A percentile compares a stretch with the other conserved stretches of the same genome.
Conservation (phyloP, 2,797 vertebrate genomes). For the Rousettus madagascariensis region DNA sequence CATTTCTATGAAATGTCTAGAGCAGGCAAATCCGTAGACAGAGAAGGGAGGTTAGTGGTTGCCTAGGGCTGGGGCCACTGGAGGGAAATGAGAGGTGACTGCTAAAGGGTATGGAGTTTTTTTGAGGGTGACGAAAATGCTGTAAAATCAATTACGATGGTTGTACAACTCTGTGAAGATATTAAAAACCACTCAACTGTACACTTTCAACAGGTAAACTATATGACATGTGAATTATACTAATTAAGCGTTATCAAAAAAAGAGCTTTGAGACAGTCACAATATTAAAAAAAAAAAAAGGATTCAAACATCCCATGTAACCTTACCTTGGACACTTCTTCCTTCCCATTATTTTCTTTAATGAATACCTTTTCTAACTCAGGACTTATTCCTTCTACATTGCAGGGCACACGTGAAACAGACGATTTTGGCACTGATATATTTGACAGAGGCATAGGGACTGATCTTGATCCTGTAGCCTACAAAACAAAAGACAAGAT, state of each 20-base stretch:
- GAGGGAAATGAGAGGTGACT: neutral
- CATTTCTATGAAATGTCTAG: neutral
- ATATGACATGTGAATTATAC: neutral
- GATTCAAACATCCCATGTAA: neutral
- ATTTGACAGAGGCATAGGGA: slow-evolving; percentile 88
- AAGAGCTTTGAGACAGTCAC: neutral
- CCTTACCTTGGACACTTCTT: slow-evolving; percentile 88
- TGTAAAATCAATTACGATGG: neutral
- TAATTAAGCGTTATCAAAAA: neutral
- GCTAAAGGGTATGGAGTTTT: neutral
- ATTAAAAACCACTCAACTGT: neutral
- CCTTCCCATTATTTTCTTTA: slow-evolving; percentile 91
- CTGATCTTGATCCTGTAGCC: slow-evolving; percentile 90
- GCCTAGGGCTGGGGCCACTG: neutral
- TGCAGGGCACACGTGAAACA: slow-evolving; percentile 92
- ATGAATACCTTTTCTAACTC: slow-evolving; percentile 98
- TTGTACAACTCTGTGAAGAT: neutral
- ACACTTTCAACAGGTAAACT: neutral
- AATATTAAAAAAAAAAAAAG: neutral
- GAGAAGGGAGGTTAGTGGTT: neutral
- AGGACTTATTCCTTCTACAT: slow-evolving; percentile 95
- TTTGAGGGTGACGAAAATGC: slow-evolving; percentile 2
- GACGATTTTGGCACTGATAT: slow-evolving; percentile 91
- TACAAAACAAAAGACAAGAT: slow-evolving; percentile 68
- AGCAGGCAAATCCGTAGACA: neutral